Evolutionary conservation across 2,888 invertebrate genomes (phyloP).

Genomic region (Eurytoma adleriae): DNA sequence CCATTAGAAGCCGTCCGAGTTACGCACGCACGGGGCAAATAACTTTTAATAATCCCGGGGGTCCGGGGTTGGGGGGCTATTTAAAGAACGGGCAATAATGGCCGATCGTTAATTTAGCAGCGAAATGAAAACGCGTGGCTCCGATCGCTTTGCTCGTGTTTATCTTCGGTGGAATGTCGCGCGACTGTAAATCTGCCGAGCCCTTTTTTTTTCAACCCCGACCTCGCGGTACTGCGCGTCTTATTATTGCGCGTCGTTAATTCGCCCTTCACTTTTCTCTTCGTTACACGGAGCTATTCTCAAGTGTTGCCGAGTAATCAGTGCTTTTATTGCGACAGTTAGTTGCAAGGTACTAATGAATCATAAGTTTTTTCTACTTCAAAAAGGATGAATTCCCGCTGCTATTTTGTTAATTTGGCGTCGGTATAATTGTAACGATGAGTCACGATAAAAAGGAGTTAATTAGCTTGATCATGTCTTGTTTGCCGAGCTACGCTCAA

Average conservation of each 20-base stretch:
- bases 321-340: conserved; percentile 10
- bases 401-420: too few relatives aligned
- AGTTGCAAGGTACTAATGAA: background rate
- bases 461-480: too few relatives aligned
- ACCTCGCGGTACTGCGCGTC: background rate
- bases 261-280: conserved; percentile 10
- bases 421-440: too few relatives aligned
- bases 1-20: background rate
- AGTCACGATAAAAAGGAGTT: too few relatives aligned
- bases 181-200: conserved; percentile 2
- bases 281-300: background rate
- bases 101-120: conserved; percentile 5
- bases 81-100: conserved; percentile 30
- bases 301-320: conserved; percentile 1
- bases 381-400: background rate
- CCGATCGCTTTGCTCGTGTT: conserved; percentile 7
- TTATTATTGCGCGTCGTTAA: conserved; percentile 30
- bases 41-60: conserved; percentile 40
- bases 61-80: background rate
- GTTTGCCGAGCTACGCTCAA: too few relatives aligned
- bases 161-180: conserved; percentile 16
- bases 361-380: too few relatives aligned
- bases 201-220: background rate
- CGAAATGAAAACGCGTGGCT: background rate
- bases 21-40: background rate